phyloP scores from a whole-genome alignment of 1,140 invertebrate species.

The Reticulitermes speratus region DNA sequence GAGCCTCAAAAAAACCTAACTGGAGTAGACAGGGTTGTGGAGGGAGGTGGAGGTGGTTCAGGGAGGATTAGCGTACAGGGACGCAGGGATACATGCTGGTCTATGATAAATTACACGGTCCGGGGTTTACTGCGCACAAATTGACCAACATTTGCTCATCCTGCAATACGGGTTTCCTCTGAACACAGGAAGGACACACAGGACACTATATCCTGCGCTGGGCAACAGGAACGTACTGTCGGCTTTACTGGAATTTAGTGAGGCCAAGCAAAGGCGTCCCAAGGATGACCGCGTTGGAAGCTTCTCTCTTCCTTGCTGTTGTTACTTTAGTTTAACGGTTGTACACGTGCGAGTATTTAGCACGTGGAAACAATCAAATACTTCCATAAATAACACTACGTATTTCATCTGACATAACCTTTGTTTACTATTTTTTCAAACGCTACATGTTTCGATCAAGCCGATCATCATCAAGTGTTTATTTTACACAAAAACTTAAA shows the following conservation, averaged over 20 bases:
- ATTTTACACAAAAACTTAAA: no score
- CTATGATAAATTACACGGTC: conserved; percentile 4
- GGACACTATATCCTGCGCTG: neutral
- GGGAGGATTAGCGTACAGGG: neutral
- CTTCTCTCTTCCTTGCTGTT: no score
- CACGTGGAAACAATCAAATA: no score
- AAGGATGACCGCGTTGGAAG: no score
- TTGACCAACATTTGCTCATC: neutral
- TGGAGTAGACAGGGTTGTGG: neutral
- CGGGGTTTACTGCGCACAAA: neutral
- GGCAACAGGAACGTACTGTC: neutral
- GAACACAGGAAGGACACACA: neutral
- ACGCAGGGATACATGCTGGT: neutral
- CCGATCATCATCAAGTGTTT: no score
- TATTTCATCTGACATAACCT: no score
- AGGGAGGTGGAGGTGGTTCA: neutral
- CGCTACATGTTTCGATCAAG: no score
- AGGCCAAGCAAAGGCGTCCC: no score
- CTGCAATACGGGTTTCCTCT: neutral
- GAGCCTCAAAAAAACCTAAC: neutral
- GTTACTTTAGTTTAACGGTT: no score
- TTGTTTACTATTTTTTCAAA: no score
- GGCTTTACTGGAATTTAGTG: neutral
- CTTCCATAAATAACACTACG: no score
- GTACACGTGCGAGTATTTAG: no score